A percentile compares a stretch with the other conserved stretches of the same genome.
Evolutionary conservation across 2,888 invertebrate species (phyloP).

Genomic region (Caenorhabditis wallacei): DNA sequence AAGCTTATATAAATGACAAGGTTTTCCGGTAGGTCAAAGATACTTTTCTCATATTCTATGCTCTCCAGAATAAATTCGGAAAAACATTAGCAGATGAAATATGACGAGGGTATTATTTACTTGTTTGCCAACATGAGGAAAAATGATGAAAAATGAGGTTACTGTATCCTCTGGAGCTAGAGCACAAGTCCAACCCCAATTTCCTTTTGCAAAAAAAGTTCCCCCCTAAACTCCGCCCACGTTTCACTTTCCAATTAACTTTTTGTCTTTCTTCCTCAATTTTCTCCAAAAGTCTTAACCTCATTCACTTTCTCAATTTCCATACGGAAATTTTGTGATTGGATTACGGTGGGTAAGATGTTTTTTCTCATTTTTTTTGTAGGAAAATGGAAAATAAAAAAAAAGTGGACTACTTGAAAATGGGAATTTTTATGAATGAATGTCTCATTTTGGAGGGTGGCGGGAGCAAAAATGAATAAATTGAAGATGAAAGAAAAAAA

Average conservation of each 20-base stretch:
- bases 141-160: neutral
- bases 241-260: slow-evolving; percentile 19
- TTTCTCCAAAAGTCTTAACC: neutral
- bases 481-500: neutral
- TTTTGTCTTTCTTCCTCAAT: slow-evolving; percentile 16
- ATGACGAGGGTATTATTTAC: neutral
- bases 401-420: neutral
- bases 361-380: neutral
- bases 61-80: too few species aligned
- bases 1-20: too few species aligned
- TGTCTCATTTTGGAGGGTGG: neutral
- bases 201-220: neutral
- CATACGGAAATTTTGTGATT: neutral
- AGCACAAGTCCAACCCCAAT: too few species aligned
- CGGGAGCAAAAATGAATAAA: neutral
- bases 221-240: neutral
- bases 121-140: neutral
- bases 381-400: neutral
- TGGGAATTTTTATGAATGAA: neutral
- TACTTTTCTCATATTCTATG: too few species aligned
- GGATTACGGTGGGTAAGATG: neutral
- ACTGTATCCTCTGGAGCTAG: too few species aligned
- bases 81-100: neutral
- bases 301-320: slow-evolving; percentile 6
- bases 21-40: too few species aligned